Conservation (phyloP, 2,888 invertebrate species). For the Piscicola geometra region DNA sequence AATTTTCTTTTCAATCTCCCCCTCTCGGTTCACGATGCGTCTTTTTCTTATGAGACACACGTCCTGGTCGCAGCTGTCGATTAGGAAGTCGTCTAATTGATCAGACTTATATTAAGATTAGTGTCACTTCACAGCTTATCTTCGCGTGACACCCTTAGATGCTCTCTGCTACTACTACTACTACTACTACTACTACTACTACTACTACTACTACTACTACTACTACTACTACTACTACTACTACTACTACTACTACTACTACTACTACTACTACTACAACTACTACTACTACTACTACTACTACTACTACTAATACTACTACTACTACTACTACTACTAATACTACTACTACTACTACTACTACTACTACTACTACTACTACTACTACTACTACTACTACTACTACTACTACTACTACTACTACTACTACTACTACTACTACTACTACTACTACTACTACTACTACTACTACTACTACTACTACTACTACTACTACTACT, state of each 20-base stretch:
- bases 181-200: slow-evolving; percentile 25
- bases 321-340: slow-evolving; percentile 23
- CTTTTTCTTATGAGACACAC: no score
- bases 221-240: not conserved
- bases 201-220: slow-evolving; percentile 13
- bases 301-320: slow-evolving; percentile 23
- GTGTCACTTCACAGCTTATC: not conserved
- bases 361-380: slow-evolving; percentile 25
- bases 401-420: slow-evolving; percentile 25
- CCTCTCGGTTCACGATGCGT: no score
- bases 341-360: slow-evolving; percentile 25
- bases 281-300: slow-evolving; percentile 25
- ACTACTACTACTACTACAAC: slow-evolving; percentile 23
- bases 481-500: slow-evolving; percentile 25
- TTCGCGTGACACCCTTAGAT: not conserved
- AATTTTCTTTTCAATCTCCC: no score
- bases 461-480: slow-evolving; percentile 25
- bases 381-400: slow-evolving; percentile 25
- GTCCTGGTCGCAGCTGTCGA: not conserved
- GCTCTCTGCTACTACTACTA: slow-evolving; percentile 25
- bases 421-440: slow-evolving; percentile 25
- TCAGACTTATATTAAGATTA: not conserved
- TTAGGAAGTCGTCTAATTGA: not conserved
- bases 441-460: slow-evolving; percentile 25
- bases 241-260: slow-evolving; percentile 25